Percentiles rank a stretch among this genome's conserved stretches.
phyloP scores from a whole-genome alignment of 2,797 vertebrate species.

The Dendrocincla tyrannina region DNA sequence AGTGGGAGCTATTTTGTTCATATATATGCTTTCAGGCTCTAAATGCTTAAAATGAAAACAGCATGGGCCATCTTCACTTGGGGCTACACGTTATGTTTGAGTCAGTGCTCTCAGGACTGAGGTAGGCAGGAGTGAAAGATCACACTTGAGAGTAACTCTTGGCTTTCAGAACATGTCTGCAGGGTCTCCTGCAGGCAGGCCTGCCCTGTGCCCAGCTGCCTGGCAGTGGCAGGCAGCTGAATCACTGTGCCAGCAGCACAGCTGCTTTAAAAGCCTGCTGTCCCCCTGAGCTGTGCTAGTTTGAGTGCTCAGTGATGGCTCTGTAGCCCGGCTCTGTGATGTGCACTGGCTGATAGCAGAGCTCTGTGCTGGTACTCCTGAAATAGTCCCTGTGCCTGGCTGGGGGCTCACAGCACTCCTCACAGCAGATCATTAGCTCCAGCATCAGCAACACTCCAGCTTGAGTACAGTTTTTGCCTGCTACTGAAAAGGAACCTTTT shows the following conservation, averaged over 20 bases:
- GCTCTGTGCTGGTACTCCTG: not conserved
- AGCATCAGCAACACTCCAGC: not conserved
- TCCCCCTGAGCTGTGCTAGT: not conserved
- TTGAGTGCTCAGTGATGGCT: not conserved
- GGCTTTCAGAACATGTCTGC: not conserved
- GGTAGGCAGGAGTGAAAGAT: not conserved
- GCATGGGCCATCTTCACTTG: not conserved
- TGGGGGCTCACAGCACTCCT: not conserved
- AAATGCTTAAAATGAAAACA: not conserved
- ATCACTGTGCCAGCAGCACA: not conserved
- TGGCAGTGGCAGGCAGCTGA: not conserved
- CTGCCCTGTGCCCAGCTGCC: not conserved
- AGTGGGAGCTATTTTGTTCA: not conserved
- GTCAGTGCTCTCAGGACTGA: not conserved
- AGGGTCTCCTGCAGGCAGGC: not conserved
- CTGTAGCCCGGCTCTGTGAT: not conserved
- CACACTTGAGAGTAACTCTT: not conserved
- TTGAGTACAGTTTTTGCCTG: not conserved
- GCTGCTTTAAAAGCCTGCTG: not conserved
- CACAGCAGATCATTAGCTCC: accelerated
- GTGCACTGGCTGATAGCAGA: not conserved
- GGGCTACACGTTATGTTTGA: not conserved
- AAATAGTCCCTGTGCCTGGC: not conserved
- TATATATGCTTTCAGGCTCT: not conserved
- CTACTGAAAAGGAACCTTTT: not conserved